Percentiles rank a stretch among this genome's conserved stretches.
Evolutionary conservation across 2,797 vertebrate species (phyloP).

Genomic region (Poecilia wingei): DNA sequence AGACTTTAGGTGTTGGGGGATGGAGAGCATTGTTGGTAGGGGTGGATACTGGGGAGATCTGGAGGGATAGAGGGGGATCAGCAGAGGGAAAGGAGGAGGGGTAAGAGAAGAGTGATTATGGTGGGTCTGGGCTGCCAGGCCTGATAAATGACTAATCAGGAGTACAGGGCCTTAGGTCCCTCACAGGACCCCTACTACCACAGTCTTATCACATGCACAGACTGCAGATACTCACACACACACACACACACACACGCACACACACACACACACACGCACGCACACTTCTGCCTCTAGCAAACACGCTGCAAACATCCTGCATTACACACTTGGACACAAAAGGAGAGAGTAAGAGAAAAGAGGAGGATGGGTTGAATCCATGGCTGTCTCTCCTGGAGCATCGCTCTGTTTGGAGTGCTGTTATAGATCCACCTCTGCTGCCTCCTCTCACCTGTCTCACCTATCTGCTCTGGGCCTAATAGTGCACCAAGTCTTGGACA

Average conservation of each 20-base stretch:
- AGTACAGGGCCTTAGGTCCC: conserved; percentile 87
- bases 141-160: conserved; percentile 99
- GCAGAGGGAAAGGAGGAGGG: conserved; percentile 69
- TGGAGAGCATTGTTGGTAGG: conserved; percentile 68
- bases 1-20: conserved; percentile 65
- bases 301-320: conserved; percentile 47
- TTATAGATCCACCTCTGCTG: conserved; percentile 74
- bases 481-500: conserved; percentile 65
- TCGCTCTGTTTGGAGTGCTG: conserved; percentile 60
- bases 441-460: conserved; percentile 65
- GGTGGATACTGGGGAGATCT: conserved; percentile 73
- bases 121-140: conserved; percentile 95
- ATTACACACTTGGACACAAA: conserved; percentile 58
- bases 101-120: conserved; percentile 97
- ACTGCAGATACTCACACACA: conserved; percentile 39
- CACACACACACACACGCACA: conserved; percentile 8
- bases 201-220: conserved; percentile 88
- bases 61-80: conserved; percentile 75
- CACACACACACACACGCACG: conserved; percentile 13
- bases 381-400: conserved; percentile 62
- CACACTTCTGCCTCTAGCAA: conserved; percentile 25
- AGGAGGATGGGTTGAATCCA: conserved; percentile 71
- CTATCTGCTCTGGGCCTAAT: conserved; percentile 73
- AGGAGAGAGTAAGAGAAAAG: conserved; percentile 60
- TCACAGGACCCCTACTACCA: conserved; percentile 92